Conservation (phyloP, 2,888 invertebrate genomes). For the Petrophora chlorosata region DNA sequence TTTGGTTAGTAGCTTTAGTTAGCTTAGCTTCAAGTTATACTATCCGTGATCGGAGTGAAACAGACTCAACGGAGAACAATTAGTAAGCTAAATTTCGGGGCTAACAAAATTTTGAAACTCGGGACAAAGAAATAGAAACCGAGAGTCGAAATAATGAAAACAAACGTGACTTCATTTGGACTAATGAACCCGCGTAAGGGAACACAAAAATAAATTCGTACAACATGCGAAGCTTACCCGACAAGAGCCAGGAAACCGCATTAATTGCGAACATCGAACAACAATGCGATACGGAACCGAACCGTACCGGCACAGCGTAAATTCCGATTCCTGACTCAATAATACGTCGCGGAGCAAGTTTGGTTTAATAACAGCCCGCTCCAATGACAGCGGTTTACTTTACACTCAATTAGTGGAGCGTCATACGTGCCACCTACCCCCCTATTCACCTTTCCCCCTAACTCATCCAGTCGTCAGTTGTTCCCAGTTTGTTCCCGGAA, state of each 20-base stretch:
- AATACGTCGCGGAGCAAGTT: slow-evolving; percentile 51
- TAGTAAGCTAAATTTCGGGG: slow-evolving; percentile 1
- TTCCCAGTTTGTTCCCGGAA: slow-evolving; percentile 38
- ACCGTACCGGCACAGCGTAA: slow-evolving; percentile 17
- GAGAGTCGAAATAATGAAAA: slow-evolving; percentile 20
- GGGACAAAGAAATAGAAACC: slow-evolving; percentile 1
- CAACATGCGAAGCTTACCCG: slow-evolving; percentile 20
- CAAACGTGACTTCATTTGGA: slow-evolving; percentile 30
- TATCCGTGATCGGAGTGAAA: slow-evolving; percentile 26
- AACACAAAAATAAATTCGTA: slow-evolving; percentile 30
- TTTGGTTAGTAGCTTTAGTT: slow-evolving; percentile 37
- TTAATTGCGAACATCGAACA: slow-evolving; percentile 31
- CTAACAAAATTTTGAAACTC: too few species aligned
- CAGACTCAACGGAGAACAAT: slow-evolving; percentile 12
- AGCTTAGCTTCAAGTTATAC: slow-evolving; percentile 29
- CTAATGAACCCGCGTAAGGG: slow-evolving; percentile 27
- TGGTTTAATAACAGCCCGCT: slow-evolving; percentile 56
- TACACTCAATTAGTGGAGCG: slow-evolving; percentile 66
- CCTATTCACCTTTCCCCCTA: slow-evolving; percentile 21
- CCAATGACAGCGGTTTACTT: slow-evolving; percentile 64
- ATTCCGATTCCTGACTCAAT: slow-evolving; percentile 42
- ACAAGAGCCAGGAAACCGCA: slow-evolving; percentile 11
- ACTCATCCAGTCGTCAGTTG: slow-evolving; percentile 40
- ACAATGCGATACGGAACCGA: slow-evolving; percentile 30
- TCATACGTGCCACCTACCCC: slow-evolving; percentile 49